phyloP scores from a whole-genome alignment of 2,888 invertebrate species.

The Myopa tessellatipennis region DNA sequence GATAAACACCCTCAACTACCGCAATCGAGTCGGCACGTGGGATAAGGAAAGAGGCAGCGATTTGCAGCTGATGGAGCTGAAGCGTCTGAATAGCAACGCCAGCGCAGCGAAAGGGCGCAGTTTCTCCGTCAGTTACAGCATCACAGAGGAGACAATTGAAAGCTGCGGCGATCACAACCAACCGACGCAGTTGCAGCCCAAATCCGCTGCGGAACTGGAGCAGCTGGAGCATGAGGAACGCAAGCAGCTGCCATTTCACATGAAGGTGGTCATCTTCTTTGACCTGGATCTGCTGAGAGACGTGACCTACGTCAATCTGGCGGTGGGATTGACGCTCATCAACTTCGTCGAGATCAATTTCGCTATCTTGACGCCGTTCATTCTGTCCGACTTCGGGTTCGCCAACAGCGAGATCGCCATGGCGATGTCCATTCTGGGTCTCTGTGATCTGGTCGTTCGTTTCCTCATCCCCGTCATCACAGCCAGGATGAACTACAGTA shows the following conservation, averaged over 20 bases:
- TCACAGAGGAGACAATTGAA: constrained; percentile 51
- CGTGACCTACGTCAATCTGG: constrained; percentile 76
- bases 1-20: constrained; percentile 52
- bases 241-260: constrained; percentile 69
- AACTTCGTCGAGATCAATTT: constrained; percentile 81
- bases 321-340: constrained; percentile 78
- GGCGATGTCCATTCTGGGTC: constrained; percentile 78
- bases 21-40: constrained; percentile 55
- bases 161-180: constrained; percentile 26
- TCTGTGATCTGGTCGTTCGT: constrained; percentile 75
- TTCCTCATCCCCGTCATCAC: constrained; percentile 77
- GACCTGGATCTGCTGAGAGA: constrained; percentile 78
- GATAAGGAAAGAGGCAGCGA: constrained; percentile 32
- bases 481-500: constrained; percentile 76
- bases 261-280: constrained; percentile 75
- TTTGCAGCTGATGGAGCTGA: constrained; percentile 51
- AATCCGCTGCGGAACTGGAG: constrained; percentile 30
- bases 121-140: constrained; percentile 59
- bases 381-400: constrained; percentile 75
- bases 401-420: constrained; percentile 71
- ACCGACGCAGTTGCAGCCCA: constrained; percentile 25
- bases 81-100: constrained; percentile 53
- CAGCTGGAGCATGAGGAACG: constrained; percentile 51
- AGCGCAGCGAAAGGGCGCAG: constrained; percentile 51
- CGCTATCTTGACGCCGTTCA: constrained; percentile 80